Evolutionary conservation across 2,888 invertebrate species (phyloP).

Genomic region (Pelosia muscerda): DNA sequence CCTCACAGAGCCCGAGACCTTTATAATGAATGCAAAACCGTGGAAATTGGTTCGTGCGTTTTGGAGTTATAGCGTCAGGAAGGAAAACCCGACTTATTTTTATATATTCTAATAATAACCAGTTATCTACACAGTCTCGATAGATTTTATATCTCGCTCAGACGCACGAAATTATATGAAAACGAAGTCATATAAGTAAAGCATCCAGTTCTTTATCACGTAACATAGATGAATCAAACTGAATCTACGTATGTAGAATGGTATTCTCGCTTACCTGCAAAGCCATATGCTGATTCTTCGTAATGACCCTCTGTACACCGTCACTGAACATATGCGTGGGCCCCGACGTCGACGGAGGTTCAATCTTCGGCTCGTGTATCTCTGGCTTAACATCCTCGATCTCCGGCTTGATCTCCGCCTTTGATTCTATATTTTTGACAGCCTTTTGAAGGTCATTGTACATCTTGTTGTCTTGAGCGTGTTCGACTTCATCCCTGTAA

Average conservation of each 20-base stretch:
- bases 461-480: slow-evolving; percentile 72
- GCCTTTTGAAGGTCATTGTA: slow-evolving; percentile 76
- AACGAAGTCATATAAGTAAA: no score
- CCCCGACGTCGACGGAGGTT: slow-evolving; percentile 52
- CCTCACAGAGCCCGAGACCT: no score
- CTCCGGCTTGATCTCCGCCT: slow-evolving; percentile 69
- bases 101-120: no score
- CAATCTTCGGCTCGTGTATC: slow-evolving; percentile 63
- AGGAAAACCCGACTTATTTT: no score
- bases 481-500: slow-evolving; percentile 71
- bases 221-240: no score
- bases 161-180: no score
- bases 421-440: slow-evolving; percentile 73
- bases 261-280: slow-evolving; percentile 64
- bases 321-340: slow-evolving; percentile 68
- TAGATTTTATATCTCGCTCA: no score
- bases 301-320: slow-evolving; percentile 70
- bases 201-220: no score
- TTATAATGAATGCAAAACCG: no score
- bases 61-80: no score
- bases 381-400: slow-evolving; percentile 68
- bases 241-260: slow-evolving; percentile 15
- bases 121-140: no score
- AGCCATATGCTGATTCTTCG: slow-evolving; percentile 74
- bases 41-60: no score